Base-by-base conservation (phyloP, 2,888 invertebrate genomes). In the Agrochola litura region DNA sequence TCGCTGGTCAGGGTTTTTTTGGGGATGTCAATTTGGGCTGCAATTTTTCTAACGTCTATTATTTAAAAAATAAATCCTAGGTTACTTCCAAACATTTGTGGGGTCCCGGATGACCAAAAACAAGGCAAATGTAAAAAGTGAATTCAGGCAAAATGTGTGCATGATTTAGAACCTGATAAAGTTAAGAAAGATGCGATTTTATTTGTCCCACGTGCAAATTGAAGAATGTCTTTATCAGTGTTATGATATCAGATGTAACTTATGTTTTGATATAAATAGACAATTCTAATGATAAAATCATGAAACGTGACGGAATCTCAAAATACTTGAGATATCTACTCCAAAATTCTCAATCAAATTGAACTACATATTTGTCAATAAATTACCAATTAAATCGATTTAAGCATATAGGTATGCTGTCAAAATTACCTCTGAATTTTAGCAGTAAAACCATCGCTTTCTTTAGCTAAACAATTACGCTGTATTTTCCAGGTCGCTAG, bases 401-500 rank as follows among this genome's bases (percentile, higher is more conserved):
- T n/a, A n/a, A n/a, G n/a, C n/a, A n/a, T n/a, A n/a, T 12, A n/a
- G 9, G 9, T 43, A 41, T n/a, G 14, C 12, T 1, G 12, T 65
- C 14, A 8, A 52, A 49, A 30, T 41, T 43, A 0, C 16, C 8
- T 67, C 19, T 22, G 4, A 60, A 52, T 43, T 66, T 49, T 22
- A 16, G 22, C 43, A 16, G 12, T 16, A 9, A 12, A 16, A 16
- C 25, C 10, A 52, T 16, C 0, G 0, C 3, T 5, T 22, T 25
- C 63, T 16, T 14, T 30, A 52, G 19, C 68, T 68, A 69, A 73
- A 58, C 41, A 46, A 41, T 10, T 3, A 25, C 43, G 74, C 81
- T 71, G 66, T 61, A 64, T 52, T 54, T 96, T 96, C 85, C 95
- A 96, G 96, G 92, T 96, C 96, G 74, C 88, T 95, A 89, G 96